Conservation (phyloP, 2,888 invertebrate species). For the Nipponacmea schrenckii region DNA sequence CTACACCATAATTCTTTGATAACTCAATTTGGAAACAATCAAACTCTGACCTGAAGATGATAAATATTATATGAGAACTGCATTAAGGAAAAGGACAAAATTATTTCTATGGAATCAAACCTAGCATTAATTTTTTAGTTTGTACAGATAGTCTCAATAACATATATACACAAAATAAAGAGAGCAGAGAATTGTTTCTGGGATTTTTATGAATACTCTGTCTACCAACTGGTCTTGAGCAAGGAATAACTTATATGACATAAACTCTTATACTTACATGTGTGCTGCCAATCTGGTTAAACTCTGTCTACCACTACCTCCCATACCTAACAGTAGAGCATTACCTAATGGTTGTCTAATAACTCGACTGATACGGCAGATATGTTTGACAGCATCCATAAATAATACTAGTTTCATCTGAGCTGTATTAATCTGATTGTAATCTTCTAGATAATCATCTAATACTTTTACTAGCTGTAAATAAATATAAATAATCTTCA, state of each 20-base stretch:
- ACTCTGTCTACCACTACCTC: constrained; percentile 68
- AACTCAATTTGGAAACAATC: constrained; percentile 68
- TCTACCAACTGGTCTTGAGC: no score
- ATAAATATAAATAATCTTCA: constrained; percentile 9
- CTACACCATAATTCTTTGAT: constrained; percentile 67
- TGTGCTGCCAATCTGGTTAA: constrained; percentile 67
- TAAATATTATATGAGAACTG: no score
- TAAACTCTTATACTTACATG: constrained; percentile 58
- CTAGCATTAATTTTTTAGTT: no score
- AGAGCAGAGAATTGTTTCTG: no score
- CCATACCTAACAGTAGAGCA: constrained; percentile 68
- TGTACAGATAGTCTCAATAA: no score
- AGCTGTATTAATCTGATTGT: constrained; percentile 78
- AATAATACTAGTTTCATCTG: constrained; percentile 86
- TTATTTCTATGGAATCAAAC: no score
- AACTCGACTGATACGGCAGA: constrained; percentile 82
- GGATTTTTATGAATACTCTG: no score
- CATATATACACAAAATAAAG: no score
- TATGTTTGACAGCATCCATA: constrained; percentile 82
- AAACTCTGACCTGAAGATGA: constrained; percentile 63
- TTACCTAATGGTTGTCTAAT: constrained; percentile 81
- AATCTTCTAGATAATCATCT: constrained; percentile 78
- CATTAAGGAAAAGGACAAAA: no score
- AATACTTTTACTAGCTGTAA: constrained; percentile 67
- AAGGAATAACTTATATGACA: no score